Evolutionary conservation across 2,888 invertebrate genomes (phyloP).

Genomic region (Halictus ligatus): DNA sequence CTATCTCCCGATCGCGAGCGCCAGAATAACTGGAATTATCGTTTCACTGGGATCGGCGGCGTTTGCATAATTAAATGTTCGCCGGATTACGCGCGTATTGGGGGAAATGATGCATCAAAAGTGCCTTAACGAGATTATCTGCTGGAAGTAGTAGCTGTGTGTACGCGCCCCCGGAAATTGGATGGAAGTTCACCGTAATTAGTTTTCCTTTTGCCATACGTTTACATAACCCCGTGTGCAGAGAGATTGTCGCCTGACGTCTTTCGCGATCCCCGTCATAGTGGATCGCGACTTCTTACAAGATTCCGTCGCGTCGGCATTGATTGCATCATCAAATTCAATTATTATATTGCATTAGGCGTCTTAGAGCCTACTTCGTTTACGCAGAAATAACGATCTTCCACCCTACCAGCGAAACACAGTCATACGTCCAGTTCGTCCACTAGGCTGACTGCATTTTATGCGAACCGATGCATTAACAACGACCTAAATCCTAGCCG

Average conservation of each 20-base stretch:
- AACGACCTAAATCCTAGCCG: background rate
- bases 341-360: slow-evolving; percentile 30
- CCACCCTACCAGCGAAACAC: background rate
- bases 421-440: background rate
- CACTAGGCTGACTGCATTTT: background rate
- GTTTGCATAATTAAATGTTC: slow-evolving; percentile 27
- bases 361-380: slow-evolving; percentile 5
- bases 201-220: slow-evolving; percentile 3
- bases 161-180: slow-evolving; percentile 10
- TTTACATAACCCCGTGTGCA: slow-evolving; percentile 24
- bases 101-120: slow-evolving; percentile 28
- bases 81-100: slow-evolving; percentile 16
- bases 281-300: background rate
- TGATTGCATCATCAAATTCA: slow-evolving; percentile 27
- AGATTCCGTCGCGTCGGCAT: slow-evolving; percentile 10
- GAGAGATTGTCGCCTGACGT: slow-evolving; percentile 20
- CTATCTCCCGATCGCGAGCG: background rate
- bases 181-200: slow-evolving; percentile 15
- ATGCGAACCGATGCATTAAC: slow-evolving; percentile 5
- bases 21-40: background rate
- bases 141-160: background rate
- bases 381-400: background rate
- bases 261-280: background rate
- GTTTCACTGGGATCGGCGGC: background rate
- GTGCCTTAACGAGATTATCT: slow-evolving; percentile 29